Percentiles rank a stretch among this genome's conserved stretches.
Conservation (phyloP, 2,797 vertebrate genomes). For the Sebastes minor region DNA sequence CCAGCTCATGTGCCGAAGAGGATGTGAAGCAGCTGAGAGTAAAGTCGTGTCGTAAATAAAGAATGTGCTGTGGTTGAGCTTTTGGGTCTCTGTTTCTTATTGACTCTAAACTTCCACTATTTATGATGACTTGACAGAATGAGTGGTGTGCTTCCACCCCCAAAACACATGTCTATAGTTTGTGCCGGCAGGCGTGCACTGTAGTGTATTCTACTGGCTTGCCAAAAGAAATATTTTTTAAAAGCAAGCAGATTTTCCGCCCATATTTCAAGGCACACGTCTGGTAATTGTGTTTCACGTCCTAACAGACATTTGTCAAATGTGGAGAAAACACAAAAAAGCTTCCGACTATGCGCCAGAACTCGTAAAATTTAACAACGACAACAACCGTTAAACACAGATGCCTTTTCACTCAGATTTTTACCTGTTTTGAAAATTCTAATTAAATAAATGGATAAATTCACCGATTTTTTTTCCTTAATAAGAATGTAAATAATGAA, state of each 20-base stretch:
- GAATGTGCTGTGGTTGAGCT: constrained; percentile 40
- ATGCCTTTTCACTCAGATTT: not conserved
- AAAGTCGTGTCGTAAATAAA: constrained; percentile 35
- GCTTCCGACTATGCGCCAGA: not conserved
- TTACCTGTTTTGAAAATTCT: not conserved
- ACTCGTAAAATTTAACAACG: not conserved
- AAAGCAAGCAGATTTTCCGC: not conserved
- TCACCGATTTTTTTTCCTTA: not conserved
- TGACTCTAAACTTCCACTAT: constrained; percentile 32
- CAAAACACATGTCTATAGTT: not conserved
- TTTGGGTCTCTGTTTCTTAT: constrained; percentile 41
- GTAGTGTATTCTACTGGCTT: not conserved
- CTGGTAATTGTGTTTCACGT: not conserved
- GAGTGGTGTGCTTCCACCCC: not conserved
- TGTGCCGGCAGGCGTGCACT: not conserved
- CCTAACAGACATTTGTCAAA: not conserved
- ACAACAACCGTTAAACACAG: not conserved
- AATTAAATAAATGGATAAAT: not conserved
- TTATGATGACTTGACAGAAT: constrained; percentile 32
- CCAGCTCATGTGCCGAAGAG: constrained; percentile 18
- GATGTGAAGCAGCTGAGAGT: constrained; percentile 52
- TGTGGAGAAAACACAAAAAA: not conserved
- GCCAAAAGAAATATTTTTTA: not conserved
- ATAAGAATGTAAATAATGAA: not conserved
- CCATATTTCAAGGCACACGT: not conserved